Conservation (phyloP, 2,797 vertebrate species). For the Periparus ater region DNA sequence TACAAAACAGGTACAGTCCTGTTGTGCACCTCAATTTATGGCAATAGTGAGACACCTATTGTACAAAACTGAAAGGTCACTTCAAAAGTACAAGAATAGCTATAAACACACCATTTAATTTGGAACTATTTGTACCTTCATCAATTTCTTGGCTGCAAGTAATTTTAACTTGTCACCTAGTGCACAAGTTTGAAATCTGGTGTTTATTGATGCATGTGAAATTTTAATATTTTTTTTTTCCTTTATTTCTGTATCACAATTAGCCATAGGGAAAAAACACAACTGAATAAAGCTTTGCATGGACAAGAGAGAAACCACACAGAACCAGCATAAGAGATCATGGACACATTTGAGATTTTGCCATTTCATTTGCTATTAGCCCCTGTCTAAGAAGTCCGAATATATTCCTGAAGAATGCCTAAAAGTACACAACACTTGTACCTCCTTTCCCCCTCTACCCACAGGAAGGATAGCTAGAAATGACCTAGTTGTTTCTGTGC, state of each 20-base stretch:
- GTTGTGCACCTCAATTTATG: background rate
- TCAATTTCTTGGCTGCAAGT: background rate
- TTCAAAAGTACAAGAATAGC: background rate
- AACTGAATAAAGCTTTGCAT: background rate
- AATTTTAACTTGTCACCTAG: background rate
- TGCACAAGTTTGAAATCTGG: background rate
- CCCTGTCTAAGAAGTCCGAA: no score
- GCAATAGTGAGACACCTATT: constrained; percentile 65
- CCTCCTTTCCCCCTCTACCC: background rate
- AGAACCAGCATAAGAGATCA: background rate
- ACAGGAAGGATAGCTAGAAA: rapidly evolving
- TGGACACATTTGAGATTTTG: rapidly evolving
- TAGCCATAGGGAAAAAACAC: background rate
- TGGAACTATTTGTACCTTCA: background rate
- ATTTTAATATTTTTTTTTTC: background rate
- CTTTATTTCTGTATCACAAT: background rate
- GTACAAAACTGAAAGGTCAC: constrained; percentile 35
- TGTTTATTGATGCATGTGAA: background rate
- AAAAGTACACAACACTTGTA: background rate
- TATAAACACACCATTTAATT: background rate
- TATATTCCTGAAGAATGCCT: background rate
- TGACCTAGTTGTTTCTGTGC: rapidly evolving
- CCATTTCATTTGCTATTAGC: background rate
- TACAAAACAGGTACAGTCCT: background rate
- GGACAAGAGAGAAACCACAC: background rate